A percentile compares a stretch with the other conserved stretches of the same genome.
Conservation (phyloP, 1,140 invertebrate species). For the Lucilia sericata region DNA sequence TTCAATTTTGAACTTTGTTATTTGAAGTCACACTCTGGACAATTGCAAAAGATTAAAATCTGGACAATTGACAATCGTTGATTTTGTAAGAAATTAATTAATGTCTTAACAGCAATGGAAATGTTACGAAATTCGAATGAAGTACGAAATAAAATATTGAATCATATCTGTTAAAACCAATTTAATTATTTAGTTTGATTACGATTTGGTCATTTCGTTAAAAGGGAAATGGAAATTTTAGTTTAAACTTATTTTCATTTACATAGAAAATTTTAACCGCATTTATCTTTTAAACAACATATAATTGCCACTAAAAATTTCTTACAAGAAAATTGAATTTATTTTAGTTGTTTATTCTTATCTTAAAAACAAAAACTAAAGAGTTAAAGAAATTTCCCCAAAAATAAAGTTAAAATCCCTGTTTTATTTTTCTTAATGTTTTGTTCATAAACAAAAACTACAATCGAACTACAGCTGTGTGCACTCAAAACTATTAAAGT, state of each 20-base stretch:
- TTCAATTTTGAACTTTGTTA: neutral
- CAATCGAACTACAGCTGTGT: neutral
- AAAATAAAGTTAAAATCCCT: neutral
- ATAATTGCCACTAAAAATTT: conserved; percentile 2
- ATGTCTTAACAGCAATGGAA: too few species aligned
- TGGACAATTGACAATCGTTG: too few species aligned
- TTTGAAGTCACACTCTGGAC: neutral
- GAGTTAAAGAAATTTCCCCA: neutral
- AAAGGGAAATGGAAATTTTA: too few species aligned
- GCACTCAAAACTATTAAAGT: neutral
- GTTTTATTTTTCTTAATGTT: neutral
- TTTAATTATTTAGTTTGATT: too few species aligned
- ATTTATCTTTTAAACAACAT: neutral
- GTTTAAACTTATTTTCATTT: too few species aligned
- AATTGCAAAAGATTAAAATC: neutral
- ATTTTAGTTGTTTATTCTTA: neutral
- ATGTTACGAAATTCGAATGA: too few species aligned
- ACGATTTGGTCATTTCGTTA: too few species aligned
- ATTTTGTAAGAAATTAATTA: too few species aligned
- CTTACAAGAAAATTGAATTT: neutral
- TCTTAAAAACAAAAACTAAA: neutral
- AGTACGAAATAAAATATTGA: too few species aligned
- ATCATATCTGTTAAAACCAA: too few species aligned
- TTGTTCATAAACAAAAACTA: neutral
- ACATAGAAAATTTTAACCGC: too few species aligned